Evolutionary conservation across 2,797 vertebrate species (phyloP), one percentile per base, ranked within the genome.

Genomic region (Tangara arthus): DNA sequence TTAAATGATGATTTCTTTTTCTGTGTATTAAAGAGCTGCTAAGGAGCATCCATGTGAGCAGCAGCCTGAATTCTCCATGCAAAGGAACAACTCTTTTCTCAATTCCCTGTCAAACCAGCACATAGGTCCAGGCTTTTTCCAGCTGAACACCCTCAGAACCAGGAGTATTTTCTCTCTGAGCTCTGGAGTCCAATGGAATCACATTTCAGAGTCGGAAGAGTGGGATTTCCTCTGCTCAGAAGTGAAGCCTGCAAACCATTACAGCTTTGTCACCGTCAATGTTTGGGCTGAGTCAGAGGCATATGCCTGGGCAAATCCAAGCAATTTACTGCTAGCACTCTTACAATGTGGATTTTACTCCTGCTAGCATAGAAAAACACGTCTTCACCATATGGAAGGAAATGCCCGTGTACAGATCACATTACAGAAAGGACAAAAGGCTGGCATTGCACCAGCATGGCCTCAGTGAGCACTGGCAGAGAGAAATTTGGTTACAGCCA

Each of bases 221-320:
- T 52, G 46, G 30, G 59, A 82, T 73, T 90, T 61, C 23, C 34
- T 69, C 70, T 72, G 32, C 42, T 95, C 12, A 2, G 41, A 89
- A 79, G 15, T 61, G 50, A 65, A 70, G 59, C 23, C 66, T 94
- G 80, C 41, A 70, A 81, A 49, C 2, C 2, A 91, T 90, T 92
- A 42, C 59, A 76, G 66, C 15, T 91, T 82, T 95, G 63, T 95
- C n/a, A 1, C 35, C 89, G 91, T 91, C 90, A 65, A 26, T 49
- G 70, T 79, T 47, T 86, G 72, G 66, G 44, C 66, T 84, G 90
- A 93, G 47, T 83, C 85, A 93, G 66, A 90, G 61, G 50, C 35
- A 91, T 63, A 46, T 82, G 47, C n/a, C 87, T 70, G 72, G 78
- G 28, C 55, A 82, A 81, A 83, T 37, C 32, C 12, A 3, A 91